phyloP scores from a whole-genome alignment of 1,140 invertebrate genomes.

The Muscidifurax raptorellus region DNA sequence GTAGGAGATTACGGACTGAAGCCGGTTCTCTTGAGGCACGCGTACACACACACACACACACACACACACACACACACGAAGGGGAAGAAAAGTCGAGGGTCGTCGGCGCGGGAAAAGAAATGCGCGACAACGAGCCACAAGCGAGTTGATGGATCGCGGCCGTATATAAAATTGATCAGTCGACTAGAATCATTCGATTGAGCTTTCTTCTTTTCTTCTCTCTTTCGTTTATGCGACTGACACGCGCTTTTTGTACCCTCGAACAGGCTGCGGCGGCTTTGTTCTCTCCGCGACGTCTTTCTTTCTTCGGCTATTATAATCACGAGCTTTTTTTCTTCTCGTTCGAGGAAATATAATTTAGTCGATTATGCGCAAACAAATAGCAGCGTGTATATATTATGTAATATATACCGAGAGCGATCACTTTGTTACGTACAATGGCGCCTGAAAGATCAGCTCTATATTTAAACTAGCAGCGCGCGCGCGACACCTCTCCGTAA shows the following conservation, averaged over 20 bases:
- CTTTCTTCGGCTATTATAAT: neutral
- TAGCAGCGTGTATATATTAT: too few relatives aligned
- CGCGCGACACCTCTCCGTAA: neutral
- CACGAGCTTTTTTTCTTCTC: neutral
- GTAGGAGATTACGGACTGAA: neutral
- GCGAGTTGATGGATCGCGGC: conserved; percentile 60
- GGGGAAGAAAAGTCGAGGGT: conserved; percentile 29
- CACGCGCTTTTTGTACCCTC: neutral
- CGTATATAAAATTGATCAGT: conserved; percentile 64
- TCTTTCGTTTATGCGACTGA: conserved; percentile 10
- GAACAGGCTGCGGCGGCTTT: neutral
- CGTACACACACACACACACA: neutral
- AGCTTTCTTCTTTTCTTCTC: conserved; percentile 53
- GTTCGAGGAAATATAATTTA: too few relatives aligned
- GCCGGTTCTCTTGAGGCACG: neutral
- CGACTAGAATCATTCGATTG: conserved; percentile 66
- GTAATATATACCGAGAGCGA: too few relatives aligned
- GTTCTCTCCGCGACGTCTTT: conserved; percentile 1
- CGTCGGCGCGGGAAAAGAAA: conserved; percentile 40
- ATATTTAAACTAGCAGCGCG: neutral
- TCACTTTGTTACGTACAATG: neutral
- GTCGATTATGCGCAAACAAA: too few relatives aligned
- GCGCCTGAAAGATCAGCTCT: neutral
- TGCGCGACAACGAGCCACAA: conserved; percentile 45
- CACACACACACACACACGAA: neutral